phyloP scores from a whole-genome alignment of 2,113 vertebrate genomes.

The Heteronetta atricapilla region DNA sequence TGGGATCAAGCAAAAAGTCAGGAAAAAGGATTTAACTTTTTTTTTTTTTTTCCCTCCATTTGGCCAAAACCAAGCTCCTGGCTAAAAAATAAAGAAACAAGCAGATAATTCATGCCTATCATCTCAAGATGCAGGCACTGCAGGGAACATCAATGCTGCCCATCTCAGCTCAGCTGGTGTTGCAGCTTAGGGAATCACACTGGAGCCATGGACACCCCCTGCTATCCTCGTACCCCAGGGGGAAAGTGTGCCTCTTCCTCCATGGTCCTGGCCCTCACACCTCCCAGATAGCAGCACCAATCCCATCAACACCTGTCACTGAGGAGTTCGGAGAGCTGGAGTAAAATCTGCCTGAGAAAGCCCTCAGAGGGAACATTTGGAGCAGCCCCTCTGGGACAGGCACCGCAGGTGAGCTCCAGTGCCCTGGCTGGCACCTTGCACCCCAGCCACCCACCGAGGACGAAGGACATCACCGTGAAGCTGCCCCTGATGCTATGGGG shows the following conservation, averaged over 20 bases:
- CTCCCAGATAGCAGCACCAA: too few species aligned
- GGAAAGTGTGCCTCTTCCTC: neutral
- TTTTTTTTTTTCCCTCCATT: neutral
- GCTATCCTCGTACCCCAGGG: too few species aligned
- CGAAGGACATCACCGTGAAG: slow-evolving; percentile 47
- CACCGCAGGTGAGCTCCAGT: neutral
- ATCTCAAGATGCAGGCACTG: neutral
- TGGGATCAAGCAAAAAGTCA: neutral
- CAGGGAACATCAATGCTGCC: neutral
- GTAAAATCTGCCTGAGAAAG: neutral
- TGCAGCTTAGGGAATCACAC: neutral
- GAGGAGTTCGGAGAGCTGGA: neutral
- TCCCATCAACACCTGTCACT: neutral
- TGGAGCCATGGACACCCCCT: neutral
- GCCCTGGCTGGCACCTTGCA: neutral
- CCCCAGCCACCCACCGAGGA: slow-evolving; percentile 25
- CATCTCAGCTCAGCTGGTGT: neutral
- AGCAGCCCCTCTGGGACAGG: neutral
- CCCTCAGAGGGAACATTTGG: neutral
- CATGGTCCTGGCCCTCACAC: rapidly evolving
- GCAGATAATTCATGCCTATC: neutral
- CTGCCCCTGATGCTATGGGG: neutral
- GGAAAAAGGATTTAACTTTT: neutral
- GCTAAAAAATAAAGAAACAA: neutral
- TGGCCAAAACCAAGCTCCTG: neutral